Percentiles rank a stretch among this genome's conserved stretches.
phyloP scores from a whole-genome alignment of 1,140 invertebrate genomes.

The Proctacanthus coquilletti region DNA sequence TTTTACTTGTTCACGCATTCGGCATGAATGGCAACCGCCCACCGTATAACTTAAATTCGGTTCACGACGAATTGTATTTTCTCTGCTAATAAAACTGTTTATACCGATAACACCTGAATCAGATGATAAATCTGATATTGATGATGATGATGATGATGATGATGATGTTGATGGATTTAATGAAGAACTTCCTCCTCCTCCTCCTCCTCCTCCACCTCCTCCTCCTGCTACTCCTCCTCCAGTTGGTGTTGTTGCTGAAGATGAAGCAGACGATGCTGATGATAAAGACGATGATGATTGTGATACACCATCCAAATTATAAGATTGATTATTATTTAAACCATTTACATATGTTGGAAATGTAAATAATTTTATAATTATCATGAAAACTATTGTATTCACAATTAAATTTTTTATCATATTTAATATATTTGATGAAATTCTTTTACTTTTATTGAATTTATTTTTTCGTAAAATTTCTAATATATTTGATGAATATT shows the following conservation, averaged over 20 bases:
- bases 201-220: background rate
- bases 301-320: too few species aligned
- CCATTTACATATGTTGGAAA: too few species aligned
- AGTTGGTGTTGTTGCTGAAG: background rate
- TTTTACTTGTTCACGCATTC: constrained; percentile 19
- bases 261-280: background rate
- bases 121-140: background rate
- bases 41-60: background rate
- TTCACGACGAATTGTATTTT: background rate
- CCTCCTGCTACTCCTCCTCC: background rate
- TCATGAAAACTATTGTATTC: too few species aligned
- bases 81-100: background rate
- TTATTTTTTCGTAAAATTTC: too few species aligned
- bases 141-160: background rate
- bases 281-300: background rate
- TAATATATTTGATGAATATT: too few species aligned
- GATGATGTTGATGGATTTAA: background rate
- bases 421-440: too few species aligned
- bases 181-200: background rate
- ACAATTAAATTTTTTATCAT: too few species aligned
- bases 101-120: background rate
- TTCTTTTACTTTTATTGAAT: too few species aligned
- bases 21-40: constrained; percentile 8
- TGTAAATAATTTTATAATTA: too few species aligned
- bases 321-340: too few species aligned